Conservation (phyloP, 2,113 vertebrate species). For the Strigops habroptila region DNA sequence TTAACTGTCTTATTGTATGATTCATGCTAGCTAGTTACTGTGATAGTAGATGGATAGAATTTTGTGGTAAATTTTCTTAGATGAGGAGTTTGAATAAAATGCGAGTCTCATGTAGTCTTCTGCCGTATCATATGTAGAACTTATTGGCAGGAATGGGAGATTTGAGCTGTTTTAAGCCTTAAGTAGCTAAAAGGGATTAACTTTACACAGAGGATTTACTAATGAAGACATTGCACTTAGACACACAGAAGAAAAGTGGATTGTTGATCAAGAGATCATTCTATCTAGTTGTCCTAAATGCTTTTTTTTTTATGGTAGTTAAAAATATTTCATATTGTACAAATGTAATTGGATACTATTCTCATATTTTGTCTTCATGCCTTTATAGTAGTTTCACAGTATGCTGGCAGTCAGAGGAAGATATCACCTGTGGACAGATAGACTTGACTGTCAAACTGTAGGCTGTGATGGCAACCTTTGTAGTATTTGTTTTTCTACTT, state of each 20-base stretch:
- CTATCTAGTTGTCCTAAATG: not conserved
- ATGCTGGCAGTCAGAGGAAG: not conserved
- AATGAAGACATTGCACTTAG: conserved; percentile 41
- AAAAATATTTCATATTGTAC: not conserved
- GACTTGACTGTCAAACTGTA: not conserved
- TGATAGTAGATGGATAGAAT: not conserved
- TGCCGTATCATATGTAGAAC: not conserved
- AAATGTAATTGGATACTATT: not conserved
- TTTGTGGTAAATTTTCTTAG: not conserved
- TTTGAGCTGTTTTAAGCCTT: conserved; percentile 46
- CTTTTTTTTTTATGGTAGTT: not conserved
- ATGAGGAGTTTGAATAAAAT: not conserved
- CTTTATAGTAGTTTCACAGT: conserved; percentile 34
- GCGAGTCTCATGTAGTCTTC: not conserved
- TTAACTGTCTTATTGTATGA: not conserved
- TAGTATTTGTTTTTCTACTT: not conserved
- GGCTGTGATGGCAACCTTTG: not conserved
- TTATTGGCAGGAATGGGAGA: conserved; percentile 8
- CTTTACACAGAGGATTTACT: conserved; percentile 54
- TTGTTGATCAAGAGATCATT: not conserved
- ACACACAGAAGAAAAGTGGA: not conserved
- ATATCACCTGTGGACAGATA: not conserved
- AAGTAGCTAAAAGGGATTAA: conserved; percentile 66
- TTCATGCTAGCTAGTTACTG: not conserved
- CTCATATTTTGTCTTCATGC: not conserved